Evolutionary conservation across 2,797 vertebrate genomes (phyloP).

Genomic region (Melanotaenia boesemani): DNA sequence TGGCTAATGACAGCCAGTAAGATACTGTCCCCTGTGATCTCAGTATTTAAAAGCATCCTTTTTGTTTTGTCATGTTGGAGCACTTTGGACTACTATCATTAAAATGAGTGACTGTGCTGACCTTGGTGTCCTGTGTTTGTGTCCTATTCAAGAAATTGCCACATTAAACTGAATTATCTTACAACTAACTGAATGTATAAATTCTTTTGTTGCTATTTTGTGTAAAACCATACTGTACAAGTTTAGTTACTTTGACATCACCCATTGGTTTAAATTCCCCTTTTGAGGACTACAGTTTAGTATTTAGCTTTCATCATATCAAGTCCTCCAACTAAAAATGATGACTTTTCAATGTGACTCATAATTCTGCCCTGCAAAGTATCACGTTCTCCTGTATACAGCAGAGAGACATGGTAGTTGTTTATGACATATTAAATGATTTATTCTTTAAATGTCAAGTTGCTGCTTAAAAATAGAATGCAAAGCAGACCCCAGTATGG

Average conservation of each 20-base stretch:
- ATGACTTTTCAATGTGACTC: no score
- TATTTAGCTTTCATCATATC: background rate
- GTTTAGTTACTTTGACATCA: background rate
- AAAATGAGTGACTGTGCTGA: slow-evolving; percentile 30
- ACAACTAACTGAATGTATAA: background rate
- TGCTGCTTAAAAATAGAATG: no score
- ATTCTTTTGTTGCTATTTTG: background rate
- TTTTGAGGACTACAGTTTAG: background rate
- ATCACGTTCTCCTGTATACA: no score
- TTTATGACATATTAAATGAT: no score
- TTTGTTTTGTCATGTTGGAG: slow-evolving; percentile 66
- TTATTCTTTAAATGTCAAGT: no score
- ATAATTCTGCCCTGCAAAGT: no score
- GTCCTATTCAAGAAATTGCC: background rate
- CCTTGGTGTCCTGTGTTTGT: background rate
- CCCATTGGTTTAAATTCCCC: background rate
- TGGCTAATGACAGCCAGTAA: slow-evolving; percentile 76
- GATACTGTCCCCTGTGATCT: slow-evolving; percentile 75
- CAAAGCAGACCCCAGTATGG: no score
- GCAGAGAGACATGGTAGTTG: no score
- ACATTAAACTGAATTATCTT: background rate
- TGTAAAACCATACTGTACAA: background rate
- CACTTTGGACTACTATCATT: slow-evolving; percentile 68
- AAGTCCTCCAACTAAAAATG: no score
- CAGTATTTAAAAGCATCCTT: slow-evolving; percentile 67